A percentile compares a stretch with the other conserved stretches of the same genome.
Conservation (phyloP, 2,797 vertebrate species). For the Eptatretus atami region DNA sequence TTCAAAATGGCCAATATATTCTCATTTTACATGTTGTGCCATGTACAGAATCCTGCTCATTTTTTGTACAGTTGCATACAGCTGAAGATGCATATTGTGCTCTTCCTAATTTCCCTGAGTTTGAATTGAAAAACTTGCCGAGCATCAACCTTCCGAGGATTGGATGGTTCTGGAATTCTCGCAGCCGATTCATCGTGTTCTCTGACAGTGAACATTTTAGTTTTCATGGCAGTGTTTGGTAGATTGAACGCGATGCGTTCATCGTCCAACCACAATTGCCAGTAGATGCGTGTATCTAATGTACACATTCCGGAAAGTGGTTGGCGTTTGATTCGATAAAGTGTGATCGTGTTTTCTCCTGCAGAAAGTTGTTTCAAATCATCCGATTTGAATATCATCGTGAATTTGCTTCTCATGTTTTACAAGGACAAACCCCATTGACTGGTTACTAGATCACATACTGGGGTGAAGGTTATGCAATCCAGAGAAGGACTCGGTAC, state of each 20-base stretch:
- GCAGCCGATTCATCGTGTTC: constrained; percentile 64
- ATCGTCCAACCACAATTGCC: background rate
- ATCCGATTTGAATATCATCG: constrained; percentile 64
- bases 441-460: constrained; percentile 94
- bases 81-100: constrained; percentile 88
- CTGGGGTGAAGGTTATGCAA: constrained; percentile 98
- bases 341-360: constrained; percentile 9
- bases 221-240: constrained; percentile 8
- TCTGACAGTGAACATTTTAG: constrained; percentile 8
- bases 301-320: no score
- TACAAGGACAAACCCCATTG: constrained; percentile 96
- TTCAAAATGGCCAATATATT: no score
- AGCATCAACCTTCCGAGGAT: constrained; percentile 81
- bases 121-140: constrained; percentile 95
- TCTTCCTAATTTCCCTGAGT: constrained; percentile 78
- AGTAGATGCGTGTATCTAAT: no score
- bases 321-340: no score
- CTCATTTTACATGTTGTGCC: no score
- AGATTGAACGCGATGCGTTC: constrained; percentile 3
- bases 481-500: constrained; percentile 77
- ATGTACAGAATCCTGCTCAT: no score
- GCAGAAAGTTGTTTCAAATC: constrained; percentile 95
- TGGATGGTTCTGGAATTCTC: constrained; percentile 99
- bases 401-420: constrained; percentile 96
- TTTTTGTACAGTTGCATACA: constrained; percentile 12